These are phyloP conservation scores for Lepetodrilus schrolli DNA, from an alignment of 2,888 invertebrate species.

Conservation along the genomic window DNA sequence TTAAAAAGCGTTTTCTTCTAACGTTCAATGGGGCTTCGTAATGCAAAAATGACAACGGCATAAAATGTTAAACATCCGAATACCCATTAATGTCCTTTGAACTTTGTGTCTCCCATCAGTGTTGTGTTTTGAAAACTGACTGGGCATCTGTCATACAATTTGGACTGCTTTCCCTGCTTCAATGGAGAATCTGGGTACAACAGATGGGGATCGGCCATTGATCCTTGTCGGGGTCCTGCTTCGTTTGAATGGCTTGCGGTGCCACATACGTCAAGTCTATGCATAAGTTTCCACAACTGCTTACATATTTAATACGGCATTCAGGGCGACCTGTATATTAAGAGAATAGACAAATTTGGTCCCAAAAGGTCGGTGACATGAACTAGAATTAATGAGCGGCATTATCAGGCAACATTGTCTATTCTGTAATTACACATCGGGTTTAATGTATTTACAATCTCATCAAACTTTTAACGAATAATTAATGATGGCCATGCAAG, in stretches of 20 bases:
- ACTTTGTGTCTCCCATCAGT: neutral
- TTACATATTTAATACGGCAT: neutral
- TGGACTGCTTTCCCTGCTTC: neutral
- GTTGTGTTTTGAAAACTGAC: neutral
- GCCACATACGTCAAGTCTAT: neutral
- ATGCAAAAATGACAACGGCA: slow-evolving; percentile 10
- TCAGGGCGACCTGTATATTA: neutral
- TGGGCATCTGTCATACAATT: slow-evolving; percentile 13
- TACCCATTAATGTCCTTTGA: slow-evolving; percentile 20
- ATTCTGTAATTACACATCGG: neutral
- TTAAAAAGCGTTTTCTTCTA: neutral
- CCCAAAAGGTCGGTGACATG: neutral
- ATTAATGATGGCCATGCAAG: too few species aligned
- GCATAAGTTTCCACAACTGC: neutral
- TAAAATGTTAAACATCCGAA: slow-evolving; percentile 7
- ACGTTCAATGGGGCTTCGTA: slow-evolving; percentile 23
- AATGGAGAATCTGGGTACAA: neutral
- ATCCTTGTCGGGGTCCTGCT: neutral
- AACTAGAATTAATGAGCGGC: neutral
- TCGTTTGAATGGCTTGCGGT: neutral
- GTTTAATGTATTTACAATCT: neutral
- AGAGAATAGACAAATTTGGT: neutral
- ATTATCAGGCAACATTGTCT: neutral
- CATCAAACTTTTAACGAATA: neutral
- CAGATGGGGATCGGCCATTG: slow-evolving; percentile 19